Base-by-base conservation (phyloP, 1,140 invertebrate species). In the Aphis gossypii region DNA sequence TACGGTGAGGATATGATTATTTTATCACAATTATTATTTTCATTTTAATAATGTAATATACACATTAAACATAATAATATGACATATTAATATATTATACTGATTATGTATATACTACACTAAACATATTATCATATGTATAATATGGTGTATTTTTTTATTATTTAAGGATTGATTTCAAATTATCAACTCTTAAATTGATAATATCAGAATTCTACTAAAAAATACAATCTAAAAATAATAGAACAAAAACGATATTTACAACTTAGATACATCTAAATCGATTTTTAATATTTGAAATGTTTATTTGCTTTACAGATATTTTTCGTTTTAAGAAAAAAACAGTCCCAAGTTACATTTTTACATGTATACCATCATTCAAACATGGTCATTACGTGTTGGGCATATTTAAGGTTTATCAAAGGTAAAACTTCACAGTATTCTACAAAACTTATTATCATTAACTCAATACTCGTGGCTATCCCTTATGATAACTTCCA, bases 321-420 rank as follows among this genome's bases (percentile, higher is more conserved):
- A 96, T 96, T 97, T 94, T 97, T 97, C 94, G 96, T 97, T 2
- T 94, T 97, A 35, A 95, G 96, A 21, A 97, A 97, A 94, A 97
- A 97, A 94, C 95, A 96, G 82, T 96, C 96, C 90, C 96, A 97
- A 94, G 95, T 97, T 18, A 96, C 96, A 6, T 96, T 96, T 94
- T 95, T 97, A 41, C 96, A 97, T 93, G 96, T 97, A 11, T 97
- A 96, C 94, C 96, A 97, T 94, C 97, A 97, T 94, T 95, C 95
- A 25, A 95, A 96, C 83, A 96, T 96, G 88, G 95, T 95, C 0
- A 41, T 96, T 0, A 95, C 95, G 83, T 96, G 95, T 0, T 96
- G 95, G 96, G 95, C 95, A 23, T 96, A 96, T 82, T 94, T 96
- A 8, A 96, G 96, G 93, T 94, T 95, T 8, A 94, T 96, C 0